Evolutionary conservation across 2,888 invertebrate genomes (phyloP), one percentile per base, ranked within the genome.

Genomic region (Drosophila engyochracea): DNA sequence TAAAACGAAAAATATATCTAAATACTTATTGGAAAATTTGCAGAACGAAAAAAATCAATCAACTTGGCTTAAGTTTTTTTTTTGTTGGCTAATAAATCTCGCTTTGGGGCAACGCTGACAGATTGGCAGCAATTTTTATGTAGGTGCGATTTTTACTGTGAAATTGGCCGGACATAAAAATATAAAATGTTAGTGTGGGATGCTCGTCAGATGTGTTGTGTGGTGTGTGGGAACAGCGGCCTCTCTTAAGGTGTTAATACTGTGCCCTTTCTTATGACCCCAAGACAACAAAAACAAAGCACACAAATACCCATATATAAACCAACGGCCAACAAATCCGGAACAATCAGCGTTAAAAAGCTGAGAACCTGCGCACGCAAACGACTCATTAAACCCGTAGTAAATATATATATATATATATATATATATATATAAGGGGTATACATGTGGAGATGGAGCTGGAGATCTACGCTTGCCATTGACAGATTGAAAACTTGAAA

Each of bases 401-500:
- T 61, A 69, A 52, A 64, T 65, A 68, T 30, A 55, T 51, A 59
- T 63, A 37, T 54, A 41, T 22, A 33, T 47, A 44, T 63, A 30
- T 10, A 51, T 3, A n/a, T n/a, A 41, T 10, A 19, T 39, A 25
- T 25, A 25, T n/a, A 41, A 10, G 41, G n/a, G 41, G n/a, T n/a
- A 47, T 47, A 9, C 47, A 47, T 22, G 25, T 16, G 28, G 25
- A 47, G 9, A 9, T 51, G 41, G 12, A 52, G 37, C 47, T 61
- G 58, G 47, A 61, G 47, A 67, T 66, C 62, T 52, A 54, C n/a
- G 62, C 65, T 61, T 66, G 71, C 62, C 81, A 82, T 85, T 87
- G 91, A 91, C 91, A 91, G 82, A 89, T 90, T 74, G 76, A 79
- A 79, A 85, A 74, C 74, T 85, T 80, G 84, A 91, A 91, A 91